Base-by-base conservation (phyloP, 2,113 vertebrate genomes). In the Otis tarda region DNA sequence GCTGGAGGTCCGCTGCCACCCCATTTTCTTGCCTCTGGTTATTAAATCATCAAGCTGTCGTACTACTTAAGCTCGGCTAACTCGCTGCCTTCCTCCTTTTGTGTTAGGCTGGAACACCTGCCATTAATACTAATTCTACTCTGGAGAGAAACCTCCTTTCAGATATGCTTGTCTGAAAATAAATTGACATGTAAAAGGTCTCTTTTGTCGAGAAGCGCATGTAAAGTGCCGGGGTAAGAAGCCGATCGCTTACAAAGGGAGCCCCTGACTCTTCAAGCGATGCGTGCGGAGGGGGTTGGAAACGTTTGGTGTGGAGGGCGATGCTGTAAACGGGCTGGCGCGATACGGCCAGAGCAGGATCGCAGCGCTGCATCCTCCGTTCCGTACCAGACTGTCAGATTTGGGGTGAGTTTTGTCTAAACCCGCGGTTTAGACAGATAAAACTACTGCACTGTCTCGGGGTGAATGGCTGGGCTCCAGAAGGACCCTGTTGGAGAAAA, bases 31-130 rank as follows among this genome's bases (percentile, higher is more conserved):
- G 90, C 93, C 80, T 80, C 82, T 37, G 90, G 88, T 97, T 96
- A 96, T 97, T 97, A 95, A 96, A 96, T 96, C 95, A 96, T 96
- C 95, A 97, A 94, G 83, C 86, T 97, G 96, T 96, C 95, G 90
- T 56, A 39, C 73, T 52, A 43, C 80, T 85, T 81, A 41, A 12
- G 89, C 89, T 78, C 65, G 75, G 95, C 83, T 81, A 45, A 84
- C 86, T 89, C n/a, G 59, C 93, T 84, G 94, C 93, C 83, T 94
- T 94, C 90, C 88, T 95, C 92, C 94, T 47, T 96, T 96, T 96
- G 96, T 97, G 92, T 33, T 33, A 3, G 76, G 18, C 76, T 33
- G 83, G 87, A 95, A 84, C 95, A 96, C 95, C 95, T 95, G 94
- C 95, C 95, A 96, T 95, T 96, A 94, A 75, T 63, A 86, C 90